Evolutionary conservation across 2,797 vertebrate genomes (phyloP).

Genomic region (Typhlichthys eigenmanni): DNA sequence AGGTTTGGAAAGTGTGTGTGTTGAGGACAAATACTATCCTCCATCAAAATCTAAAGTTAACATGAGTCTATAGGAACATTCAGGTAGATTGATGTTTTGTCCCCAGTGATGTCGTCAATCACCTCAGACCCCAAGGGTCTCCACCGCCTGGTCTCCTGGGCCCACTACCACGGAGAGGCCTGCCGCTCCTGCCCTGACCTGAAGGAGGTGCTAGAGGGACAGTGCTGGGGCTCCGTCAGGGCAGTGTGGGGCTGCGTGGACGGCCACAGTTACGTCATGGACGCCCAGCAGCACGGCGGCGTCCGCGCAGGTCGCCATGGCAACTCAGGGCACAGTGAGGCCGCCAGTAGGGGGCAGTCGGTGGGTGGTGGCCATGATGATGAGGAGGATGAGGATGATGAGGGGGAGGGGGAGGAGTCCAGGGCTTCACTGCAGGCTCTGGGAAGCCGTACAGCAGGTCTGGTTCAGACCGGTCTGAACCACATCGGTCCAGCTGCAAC

Average conservation of each 20-base stretch:
- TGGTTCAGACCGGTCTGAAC: constrained; percentile 33
- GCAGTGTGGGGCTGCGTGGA: constrained; percentile 86
- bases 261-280: constrained; percentile 89
- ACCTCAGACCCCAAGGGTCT: constrained; percentile 85
- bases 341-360: neutral
- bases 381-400: constrained; percentile 17
- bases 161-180: constrained; percentile 82
- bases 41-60: too few species aligned
- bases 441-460: constrained; percentile 7
- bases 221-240: constrained; percentile 82
- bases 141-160: constrained; percentile 86
- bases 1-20: too few species aligned
- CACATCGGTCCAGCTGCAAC: constrained; percentile 10
- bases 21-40: too few species aligned
- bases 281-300: constrained; percentile 54
- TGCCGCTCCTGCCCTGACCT: constrained; percentile 84
- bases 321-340: constrained; percentile 27
- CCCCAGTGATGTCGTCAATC: constrained; percentile 58
- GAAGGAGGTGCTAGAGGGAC: constrained; percentile 84
- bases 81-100: neutral
- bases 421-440: constrained; percentile 5
- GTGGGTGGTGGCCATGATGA: constrained; percentile 10
- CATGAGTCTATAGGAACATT: neutral
- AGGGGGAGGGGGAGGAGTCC: constrained; percentile 27
- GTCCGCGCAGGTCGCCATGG: constrained; percentile 27